phyloP scores from a whole-genome alignment of 1,140 invertebrate species.

The Phymorhynchus buccinoides region DNA sequence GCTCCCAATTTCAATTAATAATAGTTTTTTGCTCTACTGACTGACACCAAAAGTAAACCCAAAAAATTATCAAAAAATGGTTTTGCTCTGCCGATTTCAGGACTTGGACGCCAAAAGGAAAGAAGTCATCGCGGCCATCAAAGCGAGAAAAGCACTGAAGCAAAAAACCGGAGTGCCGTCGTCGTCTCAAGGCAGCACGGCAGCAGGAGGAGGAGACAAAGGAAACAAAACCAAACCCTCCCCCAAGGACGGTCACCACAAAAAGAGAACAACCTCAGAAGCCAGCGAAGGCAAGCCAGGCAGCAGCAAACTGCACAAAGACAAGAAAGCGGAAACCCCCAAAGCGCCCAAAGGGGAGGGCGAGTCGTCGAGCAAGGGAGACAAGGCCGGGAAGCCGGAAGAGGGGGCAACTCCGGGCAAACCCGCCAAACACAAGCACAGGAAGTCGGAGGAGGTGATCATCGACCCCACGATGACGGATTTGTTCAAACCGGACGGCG shows the following conservation, averaged over 20 bases:
- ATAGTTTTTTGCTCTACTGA: no score
- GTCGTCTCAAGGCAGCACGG: background rate
- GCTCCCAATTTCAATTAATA: no score
- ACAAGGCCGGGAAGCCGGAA: background rate
- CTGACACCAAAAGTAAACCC: no score
- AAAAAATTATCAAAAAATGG: no score
- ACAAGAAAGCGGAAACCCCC: constrained; percentile 7
- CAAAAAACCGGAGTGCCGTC: background rate
- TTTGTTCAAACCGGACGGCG: constrained; percentile 55
- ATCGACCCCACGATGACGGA: constrained; percentile 52
- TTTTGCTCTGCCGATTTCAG: no score
- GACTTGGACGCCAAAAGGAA: constrained; percentile 40
- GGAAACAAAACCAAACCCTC: background rate
- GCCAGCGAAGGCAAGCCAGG: background rate
- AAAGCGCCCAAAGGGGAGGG: constrained; percentile 10
- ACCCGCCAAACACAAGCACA: constrained; percentile 40
- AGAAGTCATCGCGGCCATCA: constrained; percentile 15
- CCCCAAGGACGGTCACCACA: background rate
- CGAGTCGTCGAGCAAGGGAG: constrained; percentile 27
- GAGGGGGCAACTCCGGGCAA: background rate
- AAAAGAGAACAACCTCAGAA: constrained; percentile 1
- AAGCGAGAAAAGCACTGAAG: constrained; percentile 37
- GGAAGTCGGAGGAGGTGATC: constrained; percentile 43
- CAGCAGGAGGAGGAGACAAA: constrained; percentile 19
- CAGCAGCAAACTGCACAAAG: background rate